These are phyloP conservation scores for Platynereis dumerilii DNA, from an alignment of 2,888 invertebrate species.

Conservation along the genomic window DNA sequence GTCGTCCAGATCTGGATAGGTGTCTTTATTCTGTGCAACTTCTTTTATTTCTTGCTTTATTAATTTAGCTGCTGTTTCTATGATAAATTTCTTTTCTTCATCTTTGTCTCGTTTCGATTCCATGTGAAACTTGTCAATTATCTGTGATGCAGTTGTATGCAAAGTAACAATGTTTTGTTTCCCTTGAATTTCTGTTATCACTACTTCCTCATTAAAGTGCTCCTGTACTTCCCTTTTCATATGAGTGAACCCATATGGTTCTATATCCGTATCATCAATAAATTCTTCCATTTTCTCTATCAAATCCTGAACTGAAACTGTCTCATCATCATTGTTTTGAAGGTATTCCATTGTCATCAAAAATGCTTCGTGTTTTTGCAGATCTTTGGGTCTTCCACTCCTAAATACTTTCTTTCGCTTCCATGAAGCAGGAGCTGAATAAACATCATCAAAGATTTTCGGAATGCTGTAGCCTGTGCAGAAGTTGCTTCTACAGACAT, in stretches of 20 bases:
- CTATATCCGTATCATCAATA: not conserved
- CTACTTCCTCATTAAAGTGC: not conserved
- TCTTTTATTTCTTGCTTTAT: not conserved
- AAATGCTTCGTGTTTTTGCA: no score
- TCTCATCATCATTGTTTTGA: conserved; percentile 4
- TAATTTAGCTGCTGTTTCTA: not conserved
- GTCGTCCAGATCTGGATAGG: not conserved
- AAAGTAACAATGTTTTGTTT: conserved; percentile 1
- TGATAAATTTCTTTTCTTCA: not conserved
- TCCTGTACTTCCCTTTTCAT: not conserved
- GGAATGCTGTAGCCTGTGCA: no score
- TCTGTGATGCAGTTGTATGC: not conserved
- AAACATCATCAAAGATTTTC: no score
- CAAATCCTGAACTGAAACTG: not conserved
- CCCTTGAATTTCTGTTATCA: not conserved
- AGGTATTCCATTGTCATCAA: not conserved
- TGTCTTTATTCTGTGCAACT: not conserved
- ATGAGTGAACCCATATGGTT: not conserved
- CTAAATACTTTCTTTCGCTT: no score
- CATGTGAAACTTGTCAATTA: not conserved
- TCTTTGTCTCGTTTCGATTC: not conserved
- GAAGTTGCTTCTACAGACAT: no score
- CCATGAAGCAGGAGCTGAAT: no score
- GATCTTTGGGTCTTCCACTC: no score
- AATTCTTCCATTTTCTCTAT: not conserved